Base-by-base conservation (phyloP, 2,113 vertebrate genomes). In the Amphiprion percula region DNA sequence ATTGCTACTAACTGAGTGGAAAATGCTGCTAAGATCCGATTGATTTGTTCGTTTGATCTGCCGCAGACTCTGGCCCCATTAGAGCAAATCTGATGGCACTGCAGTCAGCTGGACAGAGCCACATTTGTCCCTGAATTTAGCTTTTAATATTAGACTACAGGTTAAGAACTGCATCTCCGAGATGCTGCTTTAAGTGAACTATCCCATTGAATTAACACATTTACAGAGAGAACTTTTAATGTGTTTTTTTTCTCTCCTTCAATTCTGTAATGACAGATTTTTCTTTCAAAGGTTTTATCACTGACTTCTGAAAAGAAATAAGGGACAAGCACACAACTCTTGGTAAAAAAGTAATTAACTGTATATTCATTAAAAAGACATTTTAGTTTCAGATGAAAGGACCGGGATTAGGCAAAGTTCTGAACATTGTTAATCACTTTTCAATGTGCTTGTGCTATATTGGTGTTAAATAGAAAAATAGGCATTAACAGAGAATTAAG, bases 1-100 rank as follows among this genome's bases (percentile, higher is more conserved):
- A 86, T 86, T 76, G 65, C 66, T 77, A 26, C 79, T 81, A 79
- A 85, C 65, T 64, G 79, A 75, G 82, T n/a, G 37, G 72, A 85
- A 86, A 88, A 82, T 52, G 70, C 79, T 30, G 68, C 84, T 60
- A 14, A 81, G 64, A 80, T 76, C 80, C 11, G 26, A 82, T 79
- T 61, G 77, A 66, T 82, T 70, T 0, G 19, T 63, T 30, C 11
- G 1, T 76, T 84, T 77, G 84, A 89, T 88, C 82, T 15, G 49
- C 54, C 23, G 33, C 26, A 60, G 58, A 77, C 69, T 54, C 21
- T 0, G 10, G 19, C 2, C 49, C 10, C 28, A 23, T 44, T 78
- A 52, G 24, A 74, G 56, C 7, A 37, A 37, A 55, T 47, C 55
- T 24, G 19, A 41, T 47, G 73, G 4, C 41, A 26, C 58, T 21